Evolutionary conservation across 2,113 vertebrate genomes (phyloP), one percentile per base, ranked within the genome.

Genomic region (Clarias magur): DNA sequence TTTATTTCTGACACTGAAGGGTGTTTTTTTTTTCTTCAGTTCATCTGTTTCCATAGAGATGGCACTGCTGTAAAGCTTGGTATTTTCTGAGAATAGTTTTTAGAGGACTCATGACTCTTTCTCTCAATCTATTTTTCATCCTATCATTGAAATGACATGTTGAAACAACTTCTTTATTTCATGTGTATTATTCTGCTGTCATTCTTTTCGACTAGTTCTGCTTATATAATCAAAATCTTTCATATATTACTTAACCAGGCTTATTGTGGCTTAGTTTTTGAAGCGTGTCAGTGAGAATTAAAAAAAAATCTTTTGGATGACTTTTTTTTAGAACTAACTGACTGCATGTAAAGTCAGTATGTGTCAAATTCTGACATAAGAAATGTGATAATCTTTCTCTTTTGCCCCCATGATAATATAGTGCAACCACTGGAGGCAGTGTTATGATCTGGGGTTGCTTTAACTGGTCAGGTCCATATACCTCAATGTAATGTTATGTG

Each of bases 31-130:
- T 27, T 27, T n/a, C n/a, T 34, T 19, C 27, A 7, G n/a, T 73
- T 73, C 16, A 42, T 15, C 70, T 25, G 76, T 79, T 79, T 79
- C 76, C 76, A 79, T 79, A 53, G 76, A 56, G 76, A 79, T 79
- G 10, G 5, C 70, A 17, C 27, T 38, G 27, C 53, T 56, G 53
- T 54, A 79, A 15, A 56, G 76, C 76, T 54, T 57, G 21, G 48
- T 54, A 3, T 73, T 73, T 73, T 73, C 27, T 73, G 70, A 17
- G 12, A 73, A 62, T 21, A 62, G 34, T 30, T 68, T 68, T 68
- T 68, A 68, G 70, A 73, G 70, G 70, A 27, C 70, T 73, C 68
- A 78, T 48, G 19, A 78, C 10, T 53, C 75, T 13, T 53, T n/a
- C 16, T 23, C 53, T 79, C 53, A 79, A 56, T 79, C 48, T 54